Base-by-base conservation (phyloP, 2,113 vertebrate species). In the Cyanoramphus novaezelandiae region DNA sequence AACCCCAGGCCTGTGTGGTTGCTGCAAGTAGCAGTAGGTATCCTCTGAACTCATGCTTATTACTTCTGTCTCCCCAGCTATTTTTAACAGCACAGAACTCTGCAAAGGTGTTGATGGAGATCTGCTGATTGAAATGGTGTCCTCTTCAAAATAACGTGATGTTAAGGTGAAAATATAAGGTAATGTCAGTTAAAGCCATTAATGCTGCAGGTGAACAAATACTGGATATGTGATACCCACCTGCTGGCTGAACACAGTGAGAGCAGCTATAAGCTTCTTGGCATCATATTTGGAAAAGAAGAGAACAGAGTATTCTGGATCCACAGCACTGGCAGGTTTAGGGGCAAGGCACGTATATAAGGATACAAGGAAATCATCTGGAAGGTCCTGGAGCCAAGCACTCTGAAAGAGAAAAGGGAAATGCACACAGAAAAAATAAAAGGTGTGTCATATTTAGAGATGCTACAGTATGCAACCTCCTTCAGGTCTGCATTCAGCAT, bases 251-350 rank as follows among this genome's bases (percentile, higher is more conserved):
- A 97, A 94, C 11, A 6, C 0, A 3, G 47, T 25, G 78, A 97
- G 72, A 52, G 94, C 86, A 33, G 63, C 60, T 63, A 49, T 17
- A 68, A 95, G 94, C 53, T 93, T 90, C 78, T 46, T 10, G 21
- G 65, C 12, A 28, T 94, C 68, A 1, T 95, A 82, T 59, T 96
- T 97, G 71, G 97, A 96, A 35, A 97, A 96, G 69, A 97, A 79
- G 1, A 97, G 89, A 31, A 46, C 1, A 5, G 95, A 96, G 43
- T 92, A 93, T 16, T 65, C n/a, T 10, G 76, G 52, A 82, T 96
- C 94, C 62, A 49, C 0, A 37, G 76, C 44, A 60, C 53, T 28
- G 41, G 31, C 10, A 18, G 88, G 70, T 29, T 52, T 24, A 37
- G 75, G 17, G 52, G 31, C 18, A 44, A 95, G 88, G 91, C 97